Evolutionary conservation across 1,140 invertebrate species (phyloP), one percentile per base, ranked within the genome.

Genomic region (Thalassaphorura encarpata): DNA sequence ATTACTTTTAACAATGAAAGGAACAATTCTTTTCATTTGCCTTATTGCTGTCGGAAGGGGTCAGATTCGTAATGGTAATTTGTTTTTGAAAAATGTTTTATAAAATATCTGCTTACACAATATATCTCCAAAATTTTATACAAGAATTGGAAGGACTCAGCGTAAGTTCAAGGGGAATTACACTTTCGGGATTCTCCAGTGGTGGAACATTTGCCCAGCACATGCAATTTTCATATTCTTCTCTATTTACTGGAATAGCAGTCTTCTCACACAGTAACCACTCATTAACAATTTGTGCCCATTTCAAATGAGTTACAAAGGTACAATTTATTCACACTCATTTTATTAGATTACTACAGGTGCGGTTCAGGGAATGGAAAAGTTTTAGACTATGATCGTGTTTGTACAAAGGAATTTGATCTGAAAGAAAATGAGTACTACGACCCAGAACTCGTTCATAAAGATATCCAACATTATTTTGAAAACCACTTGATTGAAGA

Each of bases 131-230:
- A n/a, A n/a, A n/a, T n/a, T n/a, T n/a, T n/a, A n/a, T n/a, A n/a
- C n/a, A n/a, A n/a, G n/a, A n/a, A n/a, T n/a, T n/a, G n/a, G n/a
- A n/a, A n/a, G n/a, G n/a, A n/a, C n/a, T n/a, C n/a, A n/a, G n/a
- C n/a, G n/a, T n/a, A 8, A 16, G n/a, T n/a, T n/a, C n/a, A n/a
- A n/a, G n/a, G n/a, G n/a, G n/a, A 8, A 45, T 61, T 15, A 61
- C 59, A 13, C 26, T 61, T 4, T 57, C 55, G 0, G 60, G 60
- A 21, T 61, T 61, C 24, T 54, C 51, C 16, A 51, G 45, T 53
- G 60, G 60, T 40, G 60, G 55, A 51, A 43, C 55, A n/a, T 61
- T 61, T 54, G 60, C 60, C 3, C 60, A 61, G 24, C 51, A 54
- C 27, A 16, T 61, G 21, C 48, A 42, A 28, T 28, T 61, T 24